A percentile compares a stretch with the other conserved stretches of the same genome.
Conservation (phyloP, 2,113 vertebrate species). For the Oxygymnocypris stewartii region DNA sequence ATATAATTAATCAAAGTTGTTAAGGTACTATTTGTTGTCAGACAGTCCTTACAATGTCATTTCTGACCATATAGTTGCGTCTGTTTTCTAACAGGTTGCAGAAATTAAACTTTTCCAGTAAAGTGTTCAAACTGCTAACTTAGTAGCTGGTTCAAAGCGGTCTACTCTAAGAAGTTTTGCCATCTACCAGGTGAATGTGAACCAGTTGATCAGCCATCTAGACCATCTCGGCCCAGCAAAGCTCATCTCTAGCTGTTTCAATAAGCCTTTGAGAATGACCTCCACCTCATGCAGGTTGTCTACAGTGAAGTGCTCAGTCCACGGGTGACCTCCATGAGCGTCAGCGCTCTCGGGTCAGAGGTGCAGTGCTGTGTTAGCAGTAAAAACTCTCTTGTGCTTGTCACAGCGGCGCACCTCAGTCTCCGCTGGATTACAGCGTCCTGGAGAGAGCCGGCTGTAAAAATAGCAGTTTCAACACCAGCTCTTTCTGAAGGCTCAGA, state of each 20-base stretch:
- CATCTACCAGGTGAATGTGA: neutral
- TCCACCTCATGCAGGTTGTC: neutral
- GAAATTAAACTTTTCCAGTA: neutral
- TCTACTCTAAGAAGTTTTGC: neutral
- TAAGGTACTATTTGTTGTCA: too few relatives aligned
- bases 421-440: slow-evolving; percentile 45
- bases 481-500: slow-evolving; percentile 33
- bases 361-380: slow-evolving; percentile 45
- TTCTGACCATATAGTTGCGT: neutral
- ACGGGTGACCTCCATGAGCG: neutral
- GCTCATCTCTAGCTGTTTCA: neutral
- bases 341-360: slow-evolving; percentile 18
- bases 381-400: slow-evolving; percentile 27
- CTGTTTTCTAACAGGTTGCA: neutral
- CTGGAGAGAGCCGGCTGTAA: slow-evolving; percentile 40
- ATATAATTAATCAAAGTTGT: too few relatives aligned
- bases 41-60: neutral
- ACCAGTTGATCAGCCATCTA: neutral
- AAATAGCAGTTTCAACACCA: slow-evolving; percentile 50
- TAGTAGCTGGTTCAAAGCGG: neutral
- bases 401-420: slow-evolving; percentile 19
- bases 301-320: neutral
- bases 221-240: neutral
- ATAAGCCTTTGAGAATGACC: neutral
- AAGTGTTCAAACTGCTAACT: neutral